Conservation (phyloP, 2,113 vertebrate genomes). For the Numida meleagris region DNA sequence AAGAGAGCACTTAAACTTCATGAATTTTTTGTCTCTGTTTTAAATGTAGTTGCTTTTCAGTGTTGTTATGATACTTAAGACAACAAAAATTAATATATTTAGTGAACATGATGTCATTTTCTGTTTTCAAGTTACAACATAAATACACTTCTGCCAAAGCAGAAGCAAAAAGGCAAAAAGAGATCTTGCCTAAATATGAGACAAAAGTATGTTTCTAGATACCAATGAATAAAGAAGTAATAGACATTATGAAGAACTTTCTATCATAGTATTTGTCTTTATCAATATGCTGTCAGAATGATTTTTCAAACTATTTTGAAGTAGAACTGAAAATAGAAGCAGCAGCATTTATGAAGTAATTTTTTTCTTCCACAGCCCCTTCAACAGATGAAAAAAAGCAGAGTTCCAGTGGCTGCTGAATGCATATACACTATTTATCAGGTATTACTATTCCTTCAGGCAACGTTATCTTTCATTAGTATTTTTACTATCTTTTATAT, state of each 20-base stretch:
- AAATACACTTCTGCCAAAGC: not conserved
- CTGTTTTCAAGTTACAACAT: not conserved
- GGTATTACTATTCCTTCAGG: not conserved
- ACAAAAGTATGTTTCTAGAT: not conserved
- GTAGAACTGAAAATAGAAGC: not conserved
- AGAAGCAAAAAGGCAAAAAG: not conserved
- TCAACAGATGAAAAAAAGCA: not conserved
- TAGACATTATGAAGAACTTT: not conserved
- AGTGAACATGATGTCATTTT: not conserved
- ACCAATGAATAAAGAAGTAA: not conserved
- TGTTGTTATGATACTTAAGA: not conserved
- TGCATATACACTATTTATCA: not conserved
- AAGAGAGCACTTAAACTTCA: not conserved
- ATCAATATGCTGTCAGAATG: not conserved
- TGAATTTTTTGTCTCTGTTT: not conserved
- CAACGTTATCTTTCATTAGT: not conserved
- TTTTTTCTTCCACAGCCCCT: not conserved
- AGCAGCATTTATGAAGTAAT: not conserved
- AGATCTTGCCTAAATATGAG: not conserved
- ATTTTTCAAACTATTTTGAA: not conserved
- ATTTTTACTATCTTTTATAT: not conserved
- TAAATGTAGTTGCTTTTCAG: not conserved
- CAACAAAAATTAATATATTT: not conserved
- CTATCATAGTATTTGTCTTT: not conserved
- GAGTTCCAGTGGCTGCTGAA: not conserved